Base-by-base conservation (phyloP, 2,888 invertebrate genomes). In the Melinaea marsaeus region DNA sequence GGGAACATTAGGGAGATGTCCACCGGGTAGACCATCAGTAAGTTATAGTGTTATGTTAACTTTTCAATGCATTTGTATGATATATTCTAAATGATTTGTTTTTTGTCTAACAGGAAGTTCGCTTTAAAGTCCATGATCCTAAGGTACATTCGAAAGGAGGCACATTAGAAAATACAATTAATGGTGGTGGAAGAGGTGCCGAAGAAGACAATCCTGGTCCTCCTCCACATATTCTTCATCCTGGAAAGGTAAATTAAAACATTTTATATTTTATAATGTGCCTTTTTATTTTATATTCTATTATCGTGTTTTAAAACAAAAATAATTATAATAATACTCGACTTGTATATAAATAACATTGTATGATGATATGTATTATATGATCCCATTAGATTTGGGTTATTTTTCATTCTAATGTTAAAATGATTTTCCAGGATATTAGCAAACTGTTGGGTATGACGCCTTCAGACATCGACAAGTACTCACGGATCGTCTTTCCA, bases 381-480 rank as follows among this genome's bases (percentile, higher is more conserved):
- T 7, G 37, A 37, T 37, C 37, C 3, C 9, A 51, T 32, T 11
- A 2, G 22, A 2, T 51, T 32, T 32, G 1, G 46, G 7, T 51
- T 51, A 4, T 13, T 51, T 22, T 63, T n/a, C 13, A 47, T 59
- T 60, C 58, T 63, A 58, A 58, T 58, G 51, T 54, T 55, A 32
- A 62, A 66, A 61, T 45, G 32, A 7, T 57, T 13, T 76, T 88
- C 58, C 88, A 93, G 93, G 96, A 97, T 86, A 96, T 97, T 90
- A 97, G 96, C 93, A 97, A 97, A 88, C 92, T 97, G 76, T 94
- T 95, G 90, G 97, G 96, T 79, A 96, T 97, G 86, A 97, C 97
- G 78, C 98, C 98, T 66, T 98, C 98, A 85, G 98, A 98, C 91
- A 99, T 99, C 90, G 99, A 99, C 94, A 99, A 99, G 92, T 99